These are phyloP conservation scores for Radopholus similis DNA, from an alignment of 1,140 invertebrate genomes.

Conservation along the genomic window DNA sequence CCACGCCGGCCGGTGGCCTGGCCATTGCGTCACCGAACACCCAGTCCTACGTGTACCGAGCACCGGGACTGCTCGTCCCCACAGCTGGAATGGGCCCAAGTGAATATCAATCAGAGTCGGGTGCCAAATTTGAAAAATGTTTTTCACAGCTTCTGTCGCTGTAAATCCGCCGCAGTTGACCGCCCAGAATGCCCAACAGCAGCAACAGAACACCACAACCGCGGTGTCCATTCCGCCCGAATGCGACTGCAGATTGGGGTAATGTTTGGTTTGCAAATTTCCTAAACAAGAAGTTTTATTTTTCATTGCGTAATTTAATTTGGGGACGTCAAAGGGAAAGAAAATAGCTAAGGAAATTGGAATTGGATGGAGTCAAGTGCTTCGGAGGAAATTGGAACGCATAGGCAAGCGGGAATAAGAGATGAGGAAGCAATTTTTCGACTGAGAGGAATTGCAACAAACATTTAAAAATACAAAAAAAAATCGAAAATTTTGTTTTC, in stretches of 20 bases:
- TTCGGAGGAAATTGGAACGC: no score
- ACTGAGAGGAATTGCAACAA: no score
- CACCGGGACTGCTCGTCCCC: conserved; percentile 35
- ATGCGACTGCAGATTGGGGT: conserved; percentile 27
- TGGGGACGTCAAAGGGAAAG: no score
- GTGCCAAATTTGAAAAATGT: neutral
- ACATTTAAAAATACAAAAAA: no score
- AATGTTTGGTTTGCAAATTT: neutral
- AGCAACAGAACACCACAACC: neutral
- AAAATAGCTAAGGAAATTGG: no score
- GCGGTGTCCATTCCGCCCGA: conserved; percentile 26
- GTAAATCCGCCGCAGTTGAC: neutral
- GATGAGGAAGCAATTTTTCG: no score
- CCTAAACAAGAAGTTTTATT: conserved; percentile 1
- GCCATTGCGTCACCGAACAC: conserved; percentile 36
- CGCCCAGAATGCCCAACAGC: neutral
- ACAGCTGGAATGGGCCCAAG: no score
- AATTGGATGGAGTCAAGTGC: no score
- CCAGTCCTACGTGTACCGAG: conserved; percentile 36
- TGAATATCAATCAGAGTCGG: no score
- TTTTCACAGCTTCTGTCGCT: neutral
- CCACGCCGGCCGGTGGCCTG: conserved; percentile 46
- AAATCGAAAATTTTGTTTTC: conserved; percentile 1
- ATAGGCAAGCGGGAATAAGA: no score
- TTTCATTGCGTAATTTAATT: no score